phyloP scores from a whole-genome alignment of 2,113 vertebrate species.

The Leptosomus discolor region DNA sequence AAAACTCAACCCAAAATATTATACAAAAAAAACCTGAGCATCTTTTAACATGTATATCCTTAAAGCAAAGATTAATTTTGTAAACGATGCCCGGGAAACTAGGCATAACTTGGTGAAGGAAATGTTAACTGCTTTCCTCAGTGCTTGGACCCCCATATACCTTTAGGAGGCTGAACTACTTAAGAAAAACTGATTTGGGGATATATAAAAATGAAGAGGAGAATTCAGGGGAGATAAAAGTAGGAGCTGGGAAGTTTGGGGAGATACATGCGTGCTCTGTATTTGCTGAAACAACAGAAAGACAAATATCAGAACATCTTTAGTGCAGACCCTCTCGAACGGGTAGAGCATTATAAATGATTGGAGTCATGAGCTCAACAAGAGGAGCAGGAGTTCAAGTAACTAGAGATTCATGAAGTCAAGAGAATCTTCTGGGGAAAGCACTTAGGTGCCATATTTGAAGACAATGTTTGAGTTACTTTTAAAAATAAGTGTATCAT shows the following conservation, averaged over 20 bases:
- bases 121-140: background rate
- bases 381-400: background rate
- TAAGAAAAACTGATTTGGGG: background rate
- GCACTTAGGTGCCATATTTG: no score
- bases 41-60: background rate
- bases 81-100: background rate
- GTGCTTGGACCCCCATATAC: background rate
- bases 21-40: accelerated
- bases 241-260: background rate
- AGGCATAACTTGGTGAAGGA: background rate
- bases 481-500: background rate
- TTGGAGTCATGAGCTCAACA: background rate
- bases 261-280: background rate
- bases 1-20: background rate
- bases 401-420: background rate
- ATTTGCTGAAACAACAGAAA: background rate
- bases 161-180: background rate
- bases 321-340: background rate
- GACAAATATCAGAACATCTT: background rate
- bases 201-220: background rate
- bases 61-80: background rate
- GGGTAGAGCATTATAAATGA: background rate
- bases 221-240: background rate
- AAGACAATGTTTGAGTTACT: background rate
- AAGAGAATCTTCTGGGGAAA: background rate